Evolutionary conservation across 1,140 invertebrate genomes (phyloP), one percentile per base, ranked within the genome.

Genomic region (Triops longicaudatus): DNA sequence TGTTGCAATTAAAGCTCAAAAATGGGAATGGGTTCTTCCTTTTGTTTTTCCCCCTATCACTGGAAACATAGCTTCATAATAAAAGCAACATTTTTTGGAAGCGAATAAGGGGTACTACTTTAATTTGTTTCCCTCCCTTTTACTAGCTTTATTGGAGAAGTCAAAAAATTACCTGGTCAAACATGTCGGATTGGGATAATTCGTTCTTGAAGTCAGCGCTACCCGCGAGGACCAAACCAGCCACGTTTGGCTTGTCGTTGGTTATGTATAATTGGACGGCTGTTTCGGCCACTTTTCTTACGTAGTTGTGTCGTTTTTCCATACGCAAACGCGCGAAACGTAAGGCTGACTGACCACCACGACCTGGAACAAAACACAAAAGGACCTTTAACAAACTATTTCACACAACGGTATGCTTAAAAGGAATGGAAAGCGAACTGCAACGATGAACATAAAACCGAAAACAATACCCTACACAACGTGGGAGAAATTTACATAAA

Each of bases 131-230:
- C 50, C 22, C 6, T n/a, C 50, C 22, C 10, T 14, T n/a, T 63
- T n/a, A 22, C 14, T 44, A 63, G 17, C 10, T n/a, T 3, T 63
- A 10, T 22, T 1, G 17, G 1, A 11, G 43, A 74, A 80, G 22
- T 26, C 7, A 31, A 10, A 73, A 79, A 89, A 90, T 91, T 85
- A 97, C 95, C 80, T 94, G 95, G 90, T 99, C 98, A 88, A 99
- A 99, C 97, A 99, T 99, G 84, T 99, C 98, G 1, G 97, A 99
- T 87, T 99, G 97, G 84, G 95, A 97, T 79, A 99, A 91, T 86
- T 99, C 98, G 79, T 97, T 99, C 88, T 99, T 99, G 84, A 99
- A 99, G 85, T 99, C 98, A 41, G 98, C 98, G 82, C 95, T 98
- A 89, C 98, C 98, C 80, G 98, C 98, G 74, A 99, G 86, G 82